Evolutionary conservation across 2,888 invertebrate species (phyloP).

Genomic region (Xestia ashworthii): DNA sequence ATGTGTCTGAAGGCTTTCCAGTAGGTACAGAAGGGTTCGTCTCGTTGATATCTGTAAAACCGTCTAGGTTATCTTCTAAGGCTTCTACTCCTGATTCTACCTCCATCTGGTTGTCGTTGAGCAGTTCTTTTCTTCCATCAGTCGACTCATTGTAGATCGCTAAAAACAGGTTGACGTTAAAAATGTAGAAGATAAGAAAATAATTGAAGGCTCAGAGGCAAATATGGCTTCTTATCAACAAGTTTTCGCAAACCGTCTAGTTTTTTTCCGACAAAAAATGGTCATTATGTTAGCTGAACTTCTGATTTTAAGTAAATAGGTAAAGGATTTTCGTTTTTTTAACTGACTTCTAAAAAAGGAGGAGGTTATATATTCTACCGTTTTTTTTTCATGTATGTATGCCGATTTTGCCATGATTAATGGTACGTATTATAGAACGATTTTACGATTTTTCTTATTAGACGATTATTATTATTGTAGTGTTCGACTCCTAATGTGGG

Average conservation of each 20-base stretch:
- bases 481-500: too few relatives aligned
- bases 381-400: background rate
- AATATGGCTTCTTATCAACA: background rate
- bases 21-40: constrained; percentile 63
- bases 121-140: constrained; percentile 75
- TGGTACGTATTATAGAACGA: background rate
- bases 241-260: background rate
- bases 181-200: constrained; percentile 11
- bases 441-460: too few relatives aligned
- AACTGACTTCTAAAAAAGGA: background rate
- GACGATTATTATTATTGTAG: too few relatives aligned
- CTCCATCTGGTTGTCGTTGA: constrained; percentile 79
- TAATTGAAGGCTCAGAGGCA: background rate
- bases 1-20: constrained; percentile 67
- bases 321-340: background rate
- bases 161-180: constrained; percentile 36
- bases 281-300: background rate
- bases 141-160: constrained; percentile 77
- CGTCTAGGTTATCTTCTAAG: constrained; percentile 85
- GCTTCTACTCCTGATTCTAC: constrained; percentile 90
- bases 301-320: background rate
- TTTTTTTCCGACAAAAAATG: background rate
- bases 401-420: background rate
- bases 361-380: background rate
- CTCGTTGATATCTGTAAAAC: constrained; percentile 77